Percentiles rank a stretch among this genome's conserved stretches.
Conservation (phyloP, 2,797 vertebrate species). For the Chelidonichthys spinosus region DNA sequence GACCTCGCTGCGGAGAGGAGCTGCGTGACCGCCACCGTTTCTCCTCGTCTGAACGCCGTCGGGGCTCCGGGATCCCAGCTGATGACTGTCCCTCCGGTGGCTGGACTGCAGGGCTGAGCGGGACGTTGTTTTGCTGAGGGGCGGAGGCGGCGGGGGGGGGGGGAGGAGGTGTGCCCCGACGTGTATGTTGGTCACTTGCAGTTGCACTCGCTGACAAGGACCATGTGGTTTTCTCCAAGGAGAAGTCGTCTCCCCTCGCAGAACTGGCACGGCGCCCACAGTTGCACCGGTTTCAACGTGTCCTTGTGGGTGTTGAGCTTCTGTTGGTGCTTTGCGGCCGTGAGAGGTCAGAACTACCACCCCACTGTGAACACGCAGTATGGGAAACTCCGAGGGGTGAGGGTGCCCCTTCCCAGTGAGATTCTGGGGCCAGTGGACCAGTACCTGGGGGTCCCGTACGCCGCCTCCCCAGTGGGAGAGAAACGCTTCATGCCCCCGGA, state of each 20-base stretch:
- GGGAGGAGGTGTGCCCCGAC: conserved; percentile 57
- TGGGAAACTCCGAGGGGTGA: conserved; percentile 94
- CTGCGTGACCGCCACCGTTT: conserved; percentile 36
- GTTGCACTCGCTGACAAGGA: conserved; percentile 76
- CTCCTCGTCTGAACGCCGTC: conserved; percentile 47
- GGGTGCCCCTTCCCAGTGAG: conserved; percentile 95
- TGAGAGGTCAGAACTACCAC: conserved; percentile 90
- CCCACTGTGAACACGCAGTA: conserved; percentile 98
- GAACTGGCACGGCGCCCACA: conserved; percentile 68
- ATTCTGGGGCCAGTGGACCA: conserved; percentile 98
- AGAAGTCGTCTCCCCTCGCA: conserved; percentile 75
- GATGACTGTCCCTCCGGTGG: conserved; percentile 77
- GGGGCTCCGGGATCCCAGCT: conserved; percentile 64
- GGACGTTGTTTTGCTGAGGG: conserved; percentile 67
- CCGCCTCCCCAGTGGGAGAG: conserved; percentile 92
- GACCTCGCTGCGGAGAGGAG: conserved; percentile 62
- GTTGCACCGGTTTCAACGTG: conserved; percentile 52
- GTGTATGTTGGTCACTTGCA: conserved; percentile 80
- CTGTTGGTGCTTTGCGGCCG: conserved; percentile 82
- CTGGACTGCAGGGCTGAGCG: conserved; percentile 75
- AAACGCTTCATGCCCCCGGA: conserved; percentile 98
- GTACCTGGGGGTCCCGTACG: conserved; percentile 96
- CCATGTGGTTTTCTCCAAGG: conserved; percentile 85
- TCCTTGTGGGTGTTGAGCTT: conserved; percentile 92
- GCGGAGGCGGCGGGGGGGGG: conserved; percentile 26